Evolutionary conservation across 2,888 invertebrate genomes (phyloP).

Genomic region (Papilio gigon): DNA sequence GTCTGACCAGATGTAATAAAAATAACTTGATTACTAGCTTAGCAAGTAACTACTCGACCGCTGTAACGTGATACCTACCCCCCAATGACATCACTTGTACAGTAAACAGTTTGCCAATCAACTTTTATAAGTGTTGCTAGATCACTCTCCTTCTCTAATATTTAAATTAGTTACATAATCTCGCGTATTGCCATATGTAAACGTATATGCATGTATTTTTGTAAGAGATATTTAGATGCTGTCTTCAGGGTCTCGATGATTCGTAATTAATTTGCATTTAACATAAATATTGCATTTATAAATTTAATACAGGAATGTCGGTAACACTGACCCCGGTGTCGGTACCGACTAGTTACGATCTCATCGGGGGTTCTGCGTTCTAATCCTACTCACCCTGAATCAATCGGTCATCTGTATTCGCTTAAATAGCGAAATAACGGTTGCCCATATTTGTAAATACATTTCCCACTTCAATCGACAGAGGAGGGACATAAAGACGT

Average conservation of each 20-base stretch:
- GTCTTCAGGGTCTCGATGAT: slow-evolving; percentile 37
- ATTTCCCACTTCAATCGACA: too few relatives aligned
- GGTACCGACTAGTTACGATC: too few relatives aligned
- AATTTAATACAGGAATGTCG: too few relatives aligned
- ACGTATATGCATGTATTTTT: slow-evolving; percentile 69
- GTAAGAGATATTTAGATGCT: slow-evolving; percentile 50
- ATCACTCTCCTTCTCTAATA: too few relatives aligned
- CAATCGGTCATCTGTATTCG: too few relatives aligned
- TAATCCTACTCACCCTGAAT: too few relatives aligned
- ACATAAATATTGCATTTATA: neutral
- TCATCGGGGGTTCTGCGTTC: too few relatives aligned
- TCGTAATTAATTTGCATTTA: slow-evolving; percentile 2
- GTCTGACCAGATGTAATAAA: too few relatives aligned
- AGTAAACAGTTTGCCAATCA: neutral
- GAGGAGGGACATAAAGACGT: too few relatives aligned
- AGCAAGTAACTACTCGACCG: neutral
- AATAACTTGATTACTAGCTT: neutral
- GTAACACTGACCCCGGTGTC: too few relatives aligned
- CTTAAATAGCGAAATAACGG: too few relatives aligned
- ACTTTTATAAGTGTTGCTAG: neutral
- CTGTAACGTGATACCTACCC: neutral
- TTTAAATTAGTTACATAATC: neutral
- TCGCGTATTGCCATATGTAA: slow-evolving; percentile 48
- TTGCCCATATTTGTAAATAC: too few relatives aligned
- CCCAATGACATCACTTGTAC: neutral